Percentiles rank a stretch among this genome's conserved stretches.
Evolutionary conservation across 2,888 invertebrate genomes (phyloP).

Genomic region (Morpho deidamia): DNA sequence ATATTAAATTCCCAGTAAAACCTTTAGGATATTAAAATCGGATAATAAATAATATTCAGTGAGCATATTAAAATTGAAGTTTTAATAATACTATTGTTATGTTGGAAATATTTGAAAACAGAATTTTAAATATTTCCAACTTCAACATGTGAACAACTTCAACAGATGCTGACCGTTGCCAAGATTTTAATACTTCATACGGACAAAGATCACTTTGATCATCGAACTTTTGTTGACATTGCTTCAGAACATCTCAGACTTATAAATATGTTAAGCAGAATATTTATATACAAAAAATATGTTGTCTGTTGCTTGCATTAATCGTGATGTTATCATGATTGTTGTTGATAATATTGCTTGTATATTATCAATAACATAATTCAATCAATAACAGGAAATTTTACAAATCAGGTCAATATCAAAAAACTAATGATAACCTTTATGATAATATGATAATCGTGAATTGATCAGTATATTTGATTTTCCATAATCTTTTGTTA

Average conservation of each 20-base stretch:
- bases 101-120: too few relatives aligned
- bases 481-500: neutral
- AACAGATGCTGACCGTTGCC: constrained; percentile 4
- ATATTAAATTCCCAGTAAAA: too few relatives aligned
- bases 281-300: too few relatives aligned
- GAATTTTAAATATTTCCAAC: constrained; percentile 1
- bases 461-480: neutral
- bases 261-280: too few relatives aligned
- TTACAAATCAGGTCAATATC: constrained; percentile 35
- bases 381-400: constrained; percentile 13
- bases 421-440: constrained; percentile 21
- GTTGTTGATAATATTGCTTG: too few relatives aligned
- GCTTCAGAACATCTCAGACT: too few relatives aligned
- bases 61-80: too few relatives aligned
- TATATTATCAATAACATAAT: neutral
- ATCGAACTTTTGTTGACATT: too few relatives aligned
- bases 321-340: neutral
- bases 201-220: neutral
- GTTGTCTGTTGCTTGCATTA: neutral
- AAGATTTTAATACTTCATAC: constrained; percentile 1
- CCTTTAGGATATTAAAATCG: too few relatives aligned
- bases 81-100: too few relatives aligned
- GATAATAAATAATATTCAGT: too few relatives aligned
- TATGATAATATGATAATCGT: constrained; percentile 13
- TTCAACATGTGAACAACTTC: constrained; percentile 5